phyloP scores from a whole-genome alignment of 1,140 invertebrate genomes.

The Leptopilina clavipes region DNA sequence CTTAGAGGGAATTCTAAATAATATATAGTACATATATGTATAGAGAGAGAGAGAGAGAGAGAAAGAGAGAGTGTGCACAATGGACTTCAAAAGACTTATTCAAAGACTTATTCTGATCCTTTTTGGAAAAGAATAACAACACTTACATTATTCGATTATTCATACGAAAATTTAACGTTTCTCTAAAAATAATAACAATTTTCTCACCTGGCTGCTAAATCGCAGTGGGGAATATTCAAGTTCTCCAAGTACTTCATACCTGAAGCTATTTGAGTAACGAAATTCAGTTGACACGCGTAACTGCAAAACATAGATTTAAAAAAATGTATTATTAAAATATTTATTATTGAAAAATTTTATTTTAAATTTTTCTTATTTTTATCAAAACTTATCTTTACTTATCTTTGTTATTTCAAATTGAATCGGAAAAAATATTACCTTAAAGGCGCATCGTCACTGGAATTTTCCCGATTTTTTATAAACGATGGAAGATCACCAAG shows the following conservation, averaged over 20 bases:
- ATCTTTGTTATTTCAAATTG: too few relatives aligned
- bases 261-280: slow-evolving; percentile 89
- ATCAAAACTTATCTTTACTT: too few relatives aligned
- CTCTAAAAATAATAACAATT: neutral
- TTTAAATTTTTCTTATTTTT: too few relatives aligned
- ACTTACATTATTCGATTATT: neutral
- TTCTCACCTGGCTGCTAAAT: slow-evolving; percentile 84
- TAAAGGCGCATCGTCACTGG: slow-evolving; percentile 65
- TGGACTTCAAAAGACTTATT: neutral
- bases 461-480: slow-evolving; percentile 74
- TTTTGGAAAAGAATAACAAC: neutral
- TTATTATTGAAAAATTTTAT: too few relatives aligned
- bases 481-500: slow-evolving; percentile 89
- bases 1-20: slow-evolving; percentile 16
- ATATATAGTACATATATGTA: neutral
- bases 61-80: neutral
- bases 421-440: slow-evolving; percentile 61
- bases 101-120: neutral
- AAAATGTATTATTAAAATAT: too few relatives aligned
- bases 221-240: slow-evolving; percentile 85
- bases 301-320: too few relatives aligned
- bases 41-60: neutral
- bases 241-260: slow-evolving; percentile 91
- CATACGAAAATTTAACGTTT: neutral
- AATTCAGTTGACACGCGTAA: slow-evolving; percentile 86